phyloP scores from a whole-genome alignment of 1,140 invertebrate species.

The Trachelipus rathkii region DNA sequence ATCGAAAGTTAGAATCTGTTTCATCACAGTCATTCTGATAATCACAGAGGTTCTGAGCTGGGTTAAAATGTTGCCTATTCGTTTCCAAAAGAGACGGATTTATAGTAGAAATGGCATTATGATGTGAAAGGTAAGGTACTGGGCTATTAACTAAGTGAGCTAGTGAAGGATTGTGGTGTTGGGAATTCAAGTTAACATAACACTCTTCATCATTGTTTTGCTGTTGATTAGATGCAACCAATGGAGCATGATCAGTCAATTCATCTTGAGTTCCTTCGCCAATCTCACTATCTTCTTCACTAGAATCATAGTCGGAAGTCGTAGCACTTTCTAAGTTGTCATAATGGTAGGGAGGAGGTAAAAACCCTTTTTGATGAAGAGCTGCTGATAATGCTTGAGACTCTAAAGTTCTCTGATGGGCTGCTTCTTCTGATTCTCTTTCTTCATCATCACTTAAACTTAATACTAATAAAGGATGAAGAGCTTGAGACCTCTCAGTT shows the following conservation, averaged over 20 bases:
- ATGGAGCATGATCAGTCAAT: constrained; percentile 20
- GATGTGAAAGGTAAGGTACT: constrained; percentile 10
- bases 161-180: constrained; percentile 17
- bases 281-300: constrained; percentile 38
- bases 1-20: background rate
- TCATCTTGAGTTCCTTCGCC: constrained; percentile 33
- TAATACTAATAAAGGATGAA: constrained; percentile 41
- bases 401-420: constrained; percentile 35
- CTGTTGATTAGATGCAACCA: constrained; percentile 17
- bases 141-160: constrained; percentile 14
- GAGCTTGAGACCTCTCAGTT: constrained; percentile 33
- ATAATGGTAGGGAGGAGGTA: constrained; percentile 36
- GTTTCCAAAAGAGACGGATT: constrained; percentile 17
- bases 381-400: constrained; percentile 36
- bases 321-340: constrained; percentile 39
- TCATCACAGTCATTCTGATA: background rate
- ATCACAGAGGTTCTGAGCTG: constrained; percentile 8
- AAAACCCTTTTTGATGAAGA: constrained; percentile 37
- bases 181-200: constrained; percentile 8
- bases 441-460: constrained; percentile 41
- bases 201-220: constrained; percentile 13
- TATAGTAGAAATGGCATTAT: background rate
- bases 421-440: constrained; percentile 37
- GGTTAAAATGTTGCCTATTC: background rate
- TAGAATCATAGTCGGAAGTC: constrained; percentile 44